These are phyloP conservation scores for Proisotoma minuta DNA, from an alignment of 2,888 invertebrate species.

Conservation along the genomic window DNA sequence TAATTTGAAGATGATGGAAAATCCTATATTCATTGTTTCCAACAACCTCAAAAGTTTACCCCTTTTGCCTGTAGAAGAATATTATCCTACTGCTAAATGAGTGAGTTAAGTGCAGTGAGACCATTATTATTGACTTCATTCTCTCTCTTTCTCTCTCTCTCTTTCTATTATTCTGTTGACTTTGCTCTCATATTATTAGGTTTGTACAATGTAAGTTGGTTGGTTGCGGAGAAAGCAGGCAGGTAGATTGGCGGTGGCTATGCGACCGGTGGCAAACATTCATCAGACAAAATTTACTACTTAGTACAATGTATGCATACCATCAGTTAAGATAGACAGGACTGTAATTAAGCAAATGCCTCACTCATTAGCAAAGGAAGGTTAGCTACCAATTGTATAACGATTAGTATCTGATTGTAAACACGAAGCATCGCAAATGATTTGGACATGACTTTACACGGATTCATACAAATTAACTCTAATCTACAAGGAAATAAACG, in stretches of 20 bases:
- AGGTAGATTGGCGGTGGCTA: conserved; percentile 32
- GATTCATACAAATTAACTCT: conserved; percentile 1
- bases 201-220: not conserved
- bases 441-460: conserved; percentile 4
- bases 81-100: not conserved
- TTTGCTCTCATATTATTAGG: not conserved
- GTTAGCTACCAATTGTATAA: not conserved
- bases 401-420: conserved; percentile 6
- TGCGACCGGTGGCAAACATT: conserved; percentile 44
- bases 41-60: not conserved
- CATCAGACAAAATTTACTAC: conserved; percentile 21
- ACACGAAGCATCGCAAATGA: conserved; percentile 4
- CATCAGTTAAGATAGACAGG: conserved; percentile 12
- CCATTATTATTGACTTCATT: conserved; percentile 10
- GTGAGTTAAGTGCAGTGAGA: not conserved
- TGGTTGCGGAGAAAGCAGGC: not conserved
- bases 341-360: conserved; percentile 30
- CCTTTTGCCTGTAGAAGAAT: not conserved
- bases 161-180: not conserved
- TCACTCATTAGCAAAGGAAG: conserved; percentile 27
- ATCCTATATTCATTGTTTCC: conserved; percentile 21
- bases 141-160: not conserved
- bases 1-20: conserved; percentile 12
- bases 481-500: conserved; percentile 3
- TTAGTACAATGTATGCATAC: conserved; percentile 7